Conservation (phyloP, 2,888 invertebrate species). For the Melipona bicolor region DNA sequence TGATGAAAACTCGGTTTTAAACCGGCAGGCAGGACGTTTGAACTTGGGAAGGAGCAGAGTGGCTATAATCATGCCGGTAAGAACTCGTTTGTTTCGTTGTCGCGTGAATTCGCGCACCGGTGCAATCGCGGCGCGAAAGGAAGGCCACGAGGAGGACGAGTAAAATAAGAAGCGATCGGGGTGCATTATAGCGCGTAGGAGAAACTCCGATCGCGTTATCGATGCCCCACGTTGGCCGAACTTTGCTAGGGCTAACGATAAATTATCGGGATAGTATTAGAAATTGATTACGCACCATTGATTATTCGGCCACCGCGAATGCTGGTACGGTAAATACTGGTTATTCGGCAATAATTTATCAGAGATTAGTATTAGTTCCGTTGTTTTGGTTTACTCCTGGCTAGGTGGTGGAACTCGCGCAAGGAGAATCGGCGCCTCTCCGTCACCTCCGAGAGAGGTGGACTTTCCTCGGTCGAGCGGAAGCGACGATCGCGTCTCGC, state of each 20-base stretch:
- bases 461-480: slow-evolving; percentile 9
- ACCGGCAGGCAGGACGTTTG: not conserved
- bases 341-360: slow-evolving; percentile 64
- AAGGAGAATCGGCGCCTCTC: not conserved
- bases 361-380: slow-evolving; percentile 65
- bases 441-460: slow-evolving; percentile 16
- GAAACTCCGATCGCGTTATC: slow-evolving; percentile 18
- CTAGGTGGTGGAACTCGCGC: slow-evolving; percentile 21
- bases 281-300: slow-evolving; percentile 69
- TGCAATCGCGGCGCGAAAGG: not conserved
- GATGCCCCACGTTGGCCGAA: slow-evolving; percentile 53
- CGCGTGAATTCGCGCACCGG: not conserved
- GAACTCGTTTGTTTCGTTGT: not conserved
- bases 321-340: slow-evolving; percentile 54
- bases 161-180: slow-evolving; percentile 15
- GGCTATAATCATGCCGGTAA: not conserved
- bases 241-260: slow-evolving; percentile 50
- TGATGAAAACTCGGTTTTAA: not conserved
- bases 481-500: not conserved
- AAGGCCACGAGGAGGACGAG: not conserved
- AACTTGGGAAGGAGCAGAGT: not conserved
- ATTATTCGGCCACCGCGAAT: slow-evolving; percentile 52
- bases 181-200: slow-evolving; percentile 27
- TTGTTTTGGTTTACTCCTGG: slow-evolving; percentile 45
- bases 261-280: slow-evolving; percentile 63